Evolutionary conservation across 2,113 vertebrate species (phyloP).

Genomic region (Oostethus manadensis): DNA sequence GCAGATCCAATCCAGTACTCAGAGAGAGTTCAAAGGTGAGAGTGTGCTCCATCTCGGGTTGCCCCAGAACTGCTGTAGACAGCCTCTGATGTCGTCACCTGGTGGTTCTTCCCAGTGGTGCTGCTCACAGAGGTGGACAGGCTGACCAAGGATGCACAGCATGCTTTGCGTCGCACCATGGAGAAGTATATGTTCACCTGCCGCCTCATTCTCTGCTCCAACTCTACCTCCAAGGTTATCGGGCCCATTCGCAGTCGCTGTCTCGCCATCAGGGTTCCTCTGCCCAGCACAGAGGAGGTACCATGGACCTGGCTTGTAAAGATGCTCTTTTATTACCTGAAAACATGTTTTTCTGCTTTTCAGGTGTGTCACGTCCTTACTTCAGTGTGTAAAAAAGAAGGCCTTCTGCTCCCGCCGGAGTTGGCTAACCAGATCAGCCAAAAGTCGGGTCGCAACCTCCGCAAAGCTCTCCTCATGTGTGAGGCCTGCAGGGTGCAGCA

Average conservation of each 20-base stretch:
- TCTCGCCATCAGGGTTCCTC: constrained; percentile 85
- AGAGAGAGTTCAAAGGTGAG: constrained; percentile 94
- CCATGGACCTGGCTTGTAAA: too few relatives aligned
- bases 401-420: constrained; percentile 83
- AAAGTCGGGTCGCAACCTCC: constrained; percentile 89
- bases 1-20: constrained; percentile 92
- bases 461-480: constrained; percentile 93
- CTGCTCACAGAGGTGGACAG: constrained; percentile 93
- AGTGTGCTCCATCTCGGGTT: neutral
- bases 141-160: constrained; percentile 94
- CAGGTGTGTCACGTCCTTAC: constrained; percentile 86
- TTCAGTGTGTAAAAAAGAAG: constrained; percentile 90
- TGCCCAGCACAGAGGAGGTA: constrained; percentile 89
- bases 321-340: neutral
- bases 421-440: constrained; percentile 84
- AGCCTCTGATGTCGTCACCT: neutral
- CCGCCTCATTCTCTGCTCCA: constrained; percentile 90
- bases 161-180: constrained; percentile 95
- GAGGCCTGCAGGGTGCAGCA: constrained; percentile 97
- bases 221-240: constrained; percentile 95
- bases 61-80: neutral
- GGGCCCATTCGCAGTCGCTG: constrained; percentile 90
- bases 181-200: constrained; percentile 97
- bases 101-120: constrained; percentile 76
- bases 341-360: neutral